Conservation (phyloP, 2,797 vertebrate species). For the Bradypodion ventrale region DNA sequence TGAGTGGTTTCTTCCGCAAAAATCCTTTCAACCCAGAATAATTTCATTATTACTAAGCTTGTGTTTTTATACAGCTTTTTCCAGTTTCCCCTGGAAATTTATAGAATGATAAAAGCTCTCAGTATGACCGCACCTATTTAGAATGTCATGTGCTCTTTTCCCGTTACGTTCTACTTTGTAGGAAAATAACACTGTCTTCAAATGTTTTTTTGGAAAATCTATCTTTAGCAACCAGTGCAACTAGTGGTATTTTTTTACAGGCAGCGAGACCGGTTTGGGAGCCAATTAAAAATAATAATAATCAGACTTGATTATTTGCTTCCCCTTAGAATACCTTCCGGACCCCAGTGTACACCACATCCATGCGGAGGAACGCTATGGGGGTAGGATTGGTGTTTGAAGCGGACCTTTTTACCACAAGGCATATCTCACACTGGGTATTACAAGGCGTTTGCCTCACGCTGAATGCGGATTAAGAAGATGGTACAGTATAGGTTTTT, state of each 20-base stretch:
- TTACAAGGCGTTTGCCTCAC: slow-evolving; percentile 90
- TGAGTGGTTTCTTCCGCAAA: too few species aligned
- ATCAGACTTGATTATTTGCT: background rate
- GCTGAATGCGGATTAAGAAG: slow-evolving; percentile 87
- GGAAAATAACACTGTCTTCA: background rate
- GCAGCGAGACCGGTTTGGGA: rapidly evolving
- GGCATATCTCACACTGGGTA: slow-evolving; percentile 93
- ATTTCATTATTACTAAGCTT: background rate
- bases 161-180: background rate
- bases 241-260: background rate
- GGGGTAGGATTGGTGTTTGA: slow-evolving; percentile 92
- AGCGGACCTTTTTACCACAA: slow-evolving; percentile 87
- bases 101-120: background rate
- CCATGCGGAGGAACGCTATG: slow-evolving; percentile 91
- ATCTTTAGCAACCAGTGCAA: background rate
- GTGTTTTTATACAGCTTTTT: background rate
- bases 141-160: background rate
- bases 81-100: background rate
- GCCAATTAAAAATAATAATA: too few species aligned
- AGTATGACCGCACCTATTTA: too few species aligned
- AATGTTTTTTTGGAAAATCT: background rate
- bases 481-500: too few species aligned
- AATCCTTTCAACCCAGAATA: background rate
- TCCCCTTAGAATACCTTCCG: slow-evolving; percentile 85
- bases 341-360: slow-evolving; percentile 94